Evolutionary conservation across 2,888 invertebrate genomes (phyloP).

Genomic region (Caenorhabditis sp.): DNA sequence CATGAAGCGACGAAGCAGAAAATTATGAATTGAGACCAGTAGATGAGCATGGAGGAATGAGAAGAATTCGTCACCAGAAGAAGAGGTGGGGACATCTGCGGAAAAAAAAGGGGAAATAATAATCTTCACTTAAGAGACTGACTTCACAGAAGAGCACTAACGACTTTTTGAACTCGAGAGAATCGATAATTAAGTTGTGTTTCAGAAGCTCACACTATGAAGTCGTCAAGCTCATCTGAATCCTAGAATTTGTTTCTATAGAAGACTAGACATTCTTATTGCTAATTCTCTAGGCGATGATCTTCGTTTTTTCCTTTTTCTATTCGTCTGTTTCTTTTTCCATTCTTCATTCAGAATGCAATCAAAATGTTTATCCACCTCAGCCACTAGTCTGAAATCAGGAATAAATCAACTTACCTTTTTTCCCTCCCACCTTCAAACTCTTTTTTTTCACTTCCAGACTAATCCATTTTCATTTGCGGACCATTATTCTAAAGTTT

Average conservation of each 20-base stretch:
- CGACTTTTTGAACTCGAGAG: constrained; percentile 10
- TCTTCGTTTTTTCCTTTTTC: constrained; percentile 1
- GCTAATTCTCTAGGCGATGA: constrained; percentile 2
- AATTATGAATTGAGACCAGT: constrained; percentile 49
- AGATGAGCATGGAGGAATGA: constrained; percentile 26
- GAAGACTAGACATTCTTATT: background rate
- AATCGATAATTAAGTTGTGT: background rate
- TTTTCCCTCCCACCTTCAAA: background rate
- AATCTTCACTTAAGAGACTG: constrained; percentile 12
- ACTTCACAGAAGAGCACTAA: constrained; percentile 4
- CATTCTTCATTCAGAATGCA: background rate
- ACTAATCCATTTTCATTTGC: background rate
- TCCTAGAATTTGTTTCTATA: background rate
- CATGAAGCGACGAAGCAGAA: constrained; percentile 46
- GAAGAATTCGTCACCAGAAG: constrained; percentile 35
- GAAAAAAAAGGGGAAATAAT: constrained; percentile 1
- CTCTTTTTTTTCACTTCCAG: constrained; percentile 2
- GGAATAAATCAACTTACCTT: constrained; percentile 22
- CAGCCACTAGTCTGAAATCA: background rate
- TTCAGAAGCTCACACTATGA: too few species aligned
- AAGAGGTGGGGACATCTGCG: constrained; percentile 12
- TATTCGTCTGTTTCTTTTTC: background rate
- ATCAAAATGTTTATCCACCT: constrained; percentile 23
- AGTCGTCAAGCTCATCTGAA: background rate
- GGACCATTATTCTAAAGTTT: background rate